phyloP scores from a whole-genome alignment of 2,113 vertebrate species.

The Herpailurus yagouaroundi region DNA sequence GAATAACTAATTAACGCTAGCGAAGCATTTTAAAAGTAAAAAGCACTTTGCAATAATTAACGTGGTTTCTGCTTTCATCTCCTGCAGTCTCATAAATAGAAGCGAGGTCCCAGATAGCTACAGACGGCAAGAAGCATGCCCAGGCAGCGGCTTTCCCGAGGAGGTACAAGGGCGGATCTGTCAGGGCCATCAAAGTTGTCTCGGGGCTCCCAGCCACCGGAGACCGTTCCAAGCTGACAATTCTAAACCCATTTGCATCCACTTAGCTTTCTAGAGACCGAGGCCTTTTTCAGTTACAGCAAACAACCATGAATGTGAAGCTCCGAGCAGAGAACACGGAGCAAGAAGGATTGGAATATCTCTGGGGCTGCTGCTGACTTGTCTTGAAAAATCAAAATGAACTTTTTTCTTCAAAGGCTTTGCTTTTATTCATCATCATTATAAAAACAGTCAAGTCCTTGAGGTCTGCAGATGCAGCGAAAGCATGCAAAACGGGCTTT shows the following conservation, averaged over 20 bases:
- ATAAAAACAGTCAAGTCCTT: constrained; percentile 45
- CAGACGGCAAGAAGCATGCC: not conserved
- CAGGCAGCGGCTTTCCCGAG: not conserved
- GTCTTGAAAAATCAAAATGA: constrained; percentile 69
- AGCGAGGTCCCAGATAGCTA: not conserved
- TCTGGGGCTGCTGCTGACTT: constrained; percentile 49
- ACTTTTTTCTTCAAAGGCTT: constrained; percentile 64
- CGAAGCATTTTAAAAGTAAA: constrained; percentile 61
- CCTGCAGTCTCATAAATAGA: constrained; percentile 27
- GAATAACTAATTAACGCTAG: constrained; percentile 54
- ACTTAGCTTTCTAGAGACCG: constrained; percentile 58
- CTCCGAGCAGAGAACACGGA: not conserved
- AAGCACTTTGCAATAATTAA: constrained; percentile 68
- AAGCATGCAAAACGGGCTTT: not conserved
- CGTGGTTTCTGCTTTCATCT: constrained; percentile 57
- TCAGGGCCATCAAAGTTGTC: constrained; percentile 33
- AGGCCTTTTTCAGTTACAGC: not conserved
- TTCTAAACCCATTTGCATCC: constrained; percentile 63
- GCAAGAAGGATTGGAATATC: not conserved
- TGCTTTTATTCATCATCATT: constrained; percentile 58
- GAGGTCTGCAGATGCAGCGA: not conserved
- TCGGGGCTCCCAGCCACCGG: not conserved
- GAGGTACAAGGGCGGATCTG: not conserved
- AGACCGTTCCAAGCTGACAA: not conserved
- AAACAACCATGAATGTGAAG: not conserved